Evolutionary conservation across 2,888 invertebrate species (phyloP).

Genomic region (Anodontia alba): DNA sequence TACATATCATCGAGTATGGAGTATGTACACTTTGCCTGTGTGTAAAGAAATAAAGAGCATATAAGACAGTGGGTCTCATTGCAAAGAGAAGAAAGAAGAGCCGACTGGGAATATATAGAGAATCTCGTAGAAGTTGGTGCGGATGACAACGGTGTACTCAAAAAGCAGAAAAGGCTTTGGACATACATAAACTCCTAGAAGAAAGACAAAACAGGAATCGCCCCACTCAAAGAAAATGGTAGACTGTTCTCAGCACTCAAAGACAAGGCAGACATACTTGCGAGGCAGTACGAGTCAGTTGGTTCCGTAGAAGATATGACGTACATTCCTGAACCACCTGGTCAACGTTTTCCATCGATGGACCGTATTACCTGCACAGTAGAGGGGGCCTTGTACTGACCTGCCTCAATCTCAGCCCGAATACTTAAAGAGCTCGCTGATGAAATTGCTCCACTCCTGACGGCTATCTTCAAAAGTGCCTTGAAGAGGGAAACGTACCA

Average conservation of each 20-base stretch:
- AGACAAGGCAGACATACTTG: background rate
- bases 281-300: background rate
- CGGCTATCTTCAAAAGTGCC: too few relatives aligned
- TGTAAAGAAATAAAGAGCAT: background rate
- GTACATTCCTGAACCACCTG: constrained; percentile 1
- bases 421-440: too few relatives aligned
- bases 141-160: background rate
- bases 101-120: background rate
- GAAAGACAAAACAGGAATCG: background rate
- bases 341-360: background rate
- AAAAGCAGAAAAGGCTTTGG: background rate
- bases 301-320: background rate
- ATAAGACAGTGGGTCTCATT: too few relatives aligned
- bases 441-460: too few relatives aligned
- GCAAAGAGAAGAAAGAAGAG: too few relatives aligned
- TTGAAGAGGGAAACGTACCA: too few relatives aligned
- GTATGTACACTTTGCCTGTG: too few relatives aligned
- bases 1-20: too few relatives aligned
- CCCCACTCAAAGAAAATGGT: too few relatives aligned
- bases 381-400: background rate
- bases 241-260: background rate
- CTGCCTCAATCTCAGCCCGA: background rate
- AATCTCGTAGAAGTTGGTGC: background rate
- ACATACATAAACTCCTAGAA: background rate
- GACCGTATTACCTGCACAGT: background rate